Conservation (phyloP, 2,113 vertebrate genomes). For the Miniopterus natalensis region DNA sequence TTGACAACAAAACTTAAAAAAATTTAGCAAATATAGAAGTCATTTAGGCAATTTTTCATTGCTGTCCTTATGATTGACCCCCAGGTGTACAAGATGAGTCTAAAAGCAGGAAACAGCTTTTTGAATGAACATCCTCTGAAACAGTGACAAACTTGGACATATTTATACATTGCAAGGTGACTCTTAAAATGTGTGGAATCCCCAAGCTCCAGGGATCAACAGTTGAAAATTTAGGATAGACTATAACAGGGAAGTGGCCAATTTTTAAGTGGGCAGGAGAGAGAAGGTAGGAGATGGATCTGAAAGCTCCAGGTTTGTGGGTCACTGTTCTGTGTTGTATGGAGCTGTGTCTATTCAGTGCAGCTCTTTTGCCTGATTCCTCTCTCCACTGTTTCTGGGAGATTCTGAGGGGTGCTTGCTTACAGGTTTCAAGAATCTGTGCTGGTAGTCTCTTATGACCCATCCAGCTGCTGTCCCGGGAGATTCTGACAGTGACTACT, state of each 20-base stretch:
- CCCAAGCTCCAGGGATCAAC: not conserved
- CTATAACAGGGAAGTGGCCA: not conserved
- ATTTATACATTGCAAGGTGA: not conserved
- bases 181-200: not conserved
- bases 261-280: not conserved
- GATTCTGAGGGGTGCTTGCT: not conserved
- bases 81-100: not conserved
- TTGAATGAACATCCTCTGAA: not conserved
- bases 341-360: not conserved
- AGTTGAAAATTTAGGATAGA: not conserved
- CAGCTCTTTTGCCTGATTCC: not conserved
- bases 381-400: not conserved
- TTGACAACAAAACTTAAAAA: slow-evolving; percentile 10
- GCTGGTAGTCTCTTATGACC: not conserved
- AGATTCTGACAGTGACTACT: not conserved
- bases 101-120: not conserved
- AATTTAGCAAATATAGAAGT: not conserved
- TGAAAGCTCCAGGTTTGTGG: not conserved
- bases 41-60: not conserved
- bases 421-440: not conserved
- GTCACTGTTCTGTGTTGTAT: not conserved
- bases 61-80: not conserved
- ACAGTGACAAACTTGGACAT: not conserved
- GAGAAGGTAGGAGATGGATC: not conserved
- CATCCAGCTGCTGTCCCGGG: not conserved